These are phyloP conservation scores for Drosophila acutilabella DNA, from an alignment of 2,888 invertebrate species.

Conservation along the genomic window DNA sequence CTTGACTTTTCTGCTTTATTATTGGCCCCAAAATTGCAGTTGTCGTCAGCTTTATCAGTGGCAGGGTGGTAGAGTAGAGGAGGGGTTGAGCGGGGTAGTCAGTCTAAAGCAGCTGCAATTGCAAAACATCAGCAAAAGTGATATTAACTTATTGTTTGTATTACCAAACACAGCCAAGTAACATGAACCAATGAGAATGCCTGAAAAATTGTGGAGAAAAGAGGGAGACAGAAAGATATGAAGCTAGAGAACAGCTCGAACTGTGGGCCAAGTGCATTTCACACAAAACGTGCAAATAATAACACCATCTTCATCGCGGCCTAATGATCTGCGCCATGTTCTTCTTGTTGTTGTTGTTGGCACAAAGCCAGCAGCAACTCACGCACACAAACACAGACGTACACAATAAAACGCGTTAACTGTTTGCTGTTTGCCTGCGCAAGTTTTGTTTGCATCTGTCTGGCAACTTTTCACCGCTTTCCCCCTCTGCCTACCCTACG, in stretches of 20 bases:
- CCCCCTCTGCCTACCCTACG: not conserved
- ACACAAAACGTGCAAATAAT: constrained; percentile 85
- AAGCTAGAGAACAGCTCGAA: constrained; percentile 17
- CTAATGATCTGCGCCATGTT: constrained; percentile 82
- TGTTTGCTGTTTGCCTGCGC: constrained; percentile 64
- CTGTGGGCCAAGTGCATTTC: constrained; percentile 72
- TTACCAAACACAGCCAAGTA: constrained; percentile 45
- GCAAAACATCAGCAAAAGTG: constrained; percentile 62
- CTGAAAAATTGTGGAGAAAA: not conserved
- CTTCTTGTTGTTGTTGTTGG: constrained; percentile 33
- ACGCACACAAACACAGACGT: constrained; percentile 21
- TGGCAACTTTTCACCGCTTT: not conserved
- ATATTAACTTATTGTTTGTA: constrained; percentile 64
- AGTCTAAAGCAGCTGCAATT: constrained; percentile 59
- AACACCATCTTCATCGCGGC: constrained; percentile 81
- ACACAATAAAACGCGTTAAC: constrained; percentile 76
- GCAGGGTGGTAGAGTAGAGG: not conserved
- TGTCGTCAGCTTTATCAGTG: constrained; percentile 57
- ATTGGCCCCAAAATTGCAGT: constrained; percentile 48
- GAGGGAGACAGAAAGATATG: constrained; percentile 1
- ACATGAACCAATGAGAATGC: not conserved
- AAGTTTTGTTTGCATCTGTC: constrained; percentile 43
- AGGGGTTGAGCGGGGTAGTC: not conserved
- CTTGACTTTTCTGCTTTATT: constrained; percentile 72
- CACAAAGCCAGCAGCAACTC: constrained; percentile 12